Evolutionary conservation across 1,140 invertebrate species (phyloP).

Genomic region (Globodera rostochiensis): DNA sequence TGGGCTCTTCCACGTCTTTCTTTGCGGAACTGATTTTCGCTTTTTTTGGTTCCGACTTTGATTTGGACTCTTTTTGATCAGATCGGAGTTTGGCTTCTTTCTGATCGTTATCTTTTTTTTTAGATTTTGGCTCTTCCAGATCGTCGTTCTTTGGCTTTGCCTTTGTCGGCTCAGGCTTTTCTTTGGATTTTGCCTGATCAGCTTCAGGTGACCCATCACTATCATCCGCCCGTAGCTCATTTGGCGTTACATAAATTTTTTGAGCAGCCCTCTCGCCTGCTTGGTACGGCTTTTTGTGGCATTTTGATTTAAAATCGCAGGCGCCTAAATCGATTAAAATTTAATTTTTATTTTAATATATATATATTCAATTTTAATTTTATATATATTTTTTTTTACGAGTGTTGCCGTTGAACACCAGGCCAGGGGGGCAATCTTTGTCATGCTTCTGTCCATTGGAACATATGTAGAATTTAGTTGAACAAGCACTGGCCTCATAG

Average conservation of each 20-base stretch:
- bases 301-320: slow-evolving; percentile 4
- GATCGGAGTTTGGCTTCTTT: no score
- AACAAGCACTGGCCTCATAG: slow-evolving; percentile 24
- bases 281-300: neutral
- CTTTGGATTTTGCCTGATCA: no score
- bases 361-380: no score
- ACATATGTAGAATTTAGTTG: slow-evolving; percentile 9
- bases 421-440: slow-evolving; percentile 11
- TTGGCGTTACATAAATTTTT: neutral
- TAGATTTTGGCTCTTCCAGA: no score
- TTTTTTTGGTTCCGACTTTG: no score
- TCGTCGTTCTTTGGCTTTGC: no score
- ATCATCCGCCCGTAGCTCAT: neutral
- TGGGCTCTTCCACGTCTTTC: no score
- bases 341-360: no score
- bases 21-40: no score
- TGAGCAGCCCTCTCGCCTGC: neutral
- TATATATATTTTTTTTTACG: neutral
- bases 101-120: no score
- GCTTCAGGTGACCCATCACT: neutral
- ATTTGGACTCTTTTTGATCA: no score
- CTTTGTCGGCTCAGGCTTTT: no score
- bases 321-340: neutral
- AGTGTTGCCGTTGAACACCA: slow-evolving; percentile 4
- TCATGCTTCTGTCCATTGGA: slow-evolving; percentile 14